Evolutionary conservation across 2,113 vertebrate species (phyloP).

Genomic region (Carassius gibelio): DNA sequence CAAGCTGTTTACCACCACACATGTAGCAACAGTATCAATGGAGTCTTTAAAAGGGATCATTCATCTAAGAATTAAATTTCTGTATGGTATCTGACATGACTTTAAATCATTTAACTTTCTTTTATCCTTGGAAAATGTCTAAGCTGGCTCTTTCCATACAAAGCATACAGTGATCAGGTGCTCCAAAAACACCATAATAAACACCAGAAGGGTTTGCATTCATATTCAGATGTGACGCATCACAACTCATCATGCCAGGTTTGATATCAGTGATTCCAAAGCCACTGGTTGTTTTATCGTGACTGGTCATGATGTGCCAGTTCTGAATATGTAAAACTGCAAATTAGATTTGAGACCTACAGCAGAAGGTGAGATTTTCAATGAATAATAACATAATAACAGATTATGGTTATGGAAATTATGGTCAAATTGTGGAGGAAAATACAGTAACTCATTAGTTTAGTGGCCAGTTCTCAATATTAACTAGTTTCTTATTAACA

Average conservation of each 20-base stretch:
- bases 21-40: background rate
- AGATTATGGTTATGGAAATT: too few relatives aligned
- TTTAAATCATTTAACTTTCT: background rate
- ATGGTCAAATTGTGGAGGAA: background rate
- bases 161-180: background rate
- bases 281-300: background rate
- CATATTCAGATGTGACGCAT: background rate
- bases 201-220: background rate
- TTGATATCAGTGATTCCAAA: background rate
- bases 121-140: background rate
- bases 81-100: background rate
- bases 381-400: background rate
- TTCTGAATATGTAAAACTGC: background rate
- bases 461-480: too few relatives aligned
- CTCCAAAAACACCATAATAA: background rate
- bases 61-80: background rate
- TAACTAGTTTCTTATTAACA: too few relatives aligned
- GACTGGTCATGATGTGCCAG: background rate
- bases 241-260: background rate
- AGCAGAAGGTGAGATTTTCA: background rate
- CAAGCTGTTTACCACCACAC: constrained; percentile 15
- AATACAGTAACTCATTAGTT: background rate
- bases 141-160: background rate
- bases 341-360: background rate
- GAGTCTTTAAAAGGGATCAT: background rate